Percentiles rank a stretch among this genome's conserved stretches.
These are phyloP conservation scores for Nineta flava DNA, from an alignment of 2,888 invertebrate species.

Conservation along the genomic window DNA sequence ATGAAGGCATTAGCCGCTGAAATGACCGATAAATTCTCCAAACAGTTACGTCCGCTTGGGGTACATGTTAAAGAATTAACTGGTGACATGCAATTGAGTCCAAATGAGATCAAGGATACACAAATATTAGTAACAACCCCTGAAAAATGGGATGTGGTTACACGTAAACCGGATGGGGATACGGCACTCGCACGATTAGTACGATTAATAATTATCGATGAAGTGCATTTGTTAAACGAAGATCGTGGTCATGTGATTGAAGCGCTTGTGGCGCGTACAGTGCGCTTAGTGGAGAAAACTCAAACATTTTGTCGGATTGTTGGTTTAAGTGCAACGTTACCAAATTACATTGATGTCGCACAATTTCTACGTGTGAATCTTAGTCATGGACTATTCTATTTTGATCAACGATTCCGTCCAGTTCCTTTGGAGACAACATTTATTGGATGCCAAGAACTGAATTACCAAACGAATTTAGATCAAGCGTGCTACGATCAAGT, in stretches of 20 bases:
- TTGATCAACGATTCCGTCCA: slow-evolving; percentile 85
- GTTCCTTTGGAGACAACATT: slow-evolving; percentile 89
- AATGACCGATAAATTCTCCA: slow-evolving; percentile 90
- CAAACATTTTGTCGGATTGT: slow-evolving; percentile 95
- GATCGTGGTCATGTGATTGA: slow-evolving; percentile 97
- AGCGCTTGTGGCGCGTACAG: slow-evolving; percentile 86
- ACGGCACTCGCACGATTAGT: slow-evolving; percentile 80
- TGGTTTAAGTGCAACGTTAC: slow-evolving; percentile 91
- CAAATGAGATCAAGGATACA: slow-evolving; percentile 83
- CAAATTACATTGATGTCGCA: slow-evolving; percentile 95
- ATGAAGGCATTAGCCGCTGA: slow-evolving; percentile 99
- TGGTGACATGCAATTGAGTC: slow-evolving; percentile 95
- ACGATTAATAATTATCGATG: slow-evolving; percentile 87
- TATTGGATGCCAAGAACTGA: slow-evolving; percentile 70
- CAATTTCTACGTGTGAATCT: slow-evolving; percentile 88
- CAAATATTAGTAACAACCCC: slow-evolving; percentile 98
- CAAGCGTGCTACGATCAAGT: slow-evolving; percentile 87
- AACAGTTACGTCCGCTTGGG: slow-evolving; percentile 58
- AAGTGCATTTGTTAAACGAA: slow-evolving; percentile 92
- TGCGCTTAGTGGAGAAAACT: slow-evolving; percentile 79
- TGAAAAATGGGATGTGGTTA: slow-evolving; percentile 99
- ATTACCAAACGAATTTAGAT: slow-evolving; percentile 84
- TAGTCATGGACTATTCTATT: slow-evolving; percentile 80
- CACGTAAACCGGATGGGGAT: slow-evolving; percentile 84
- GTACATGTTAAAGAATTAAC: slow-evolving; percentile 84